phyloP scores from a whole-genome alignment of 1,140 invertebrate species.

The Cydia fagiglandana region DNA sequence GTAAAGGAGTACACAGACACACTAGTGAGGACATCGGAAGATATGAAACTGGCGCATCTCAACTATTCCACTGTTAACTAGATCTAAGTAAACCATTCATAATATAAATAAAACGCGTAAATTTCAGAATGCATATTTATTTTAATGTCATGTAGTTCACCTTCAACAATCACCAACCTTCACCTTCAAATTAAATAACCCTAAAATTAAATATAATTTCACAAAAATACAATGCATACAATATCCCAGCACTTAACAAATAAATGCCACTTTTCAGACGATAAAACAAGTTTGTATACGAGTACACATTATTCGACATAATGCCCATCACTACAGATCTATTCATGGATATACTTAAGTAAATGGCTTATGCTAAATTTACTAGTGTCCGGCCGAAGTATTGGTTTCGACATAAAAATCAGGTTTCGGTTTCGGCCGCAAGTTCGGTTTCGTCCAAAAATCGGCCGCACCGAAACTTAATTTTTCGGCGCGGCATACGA shows the following conservation, averaged over 20 bases:
- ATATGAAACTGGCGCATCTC: conserved; percentile 60
- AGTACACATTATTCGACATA: neutral
- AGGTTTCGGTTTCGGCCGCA: too few species aligned
- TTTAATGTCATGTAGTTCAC: conserved; percentile 34
- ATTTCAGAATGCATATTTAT: conserved; percentile 1
- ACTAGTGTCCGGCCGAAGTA: too few species aligned
- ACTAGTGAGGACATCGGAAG: conserved; percentile 66
- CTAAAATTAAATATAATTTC: neutral
- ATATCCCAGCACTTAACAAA: neutral
- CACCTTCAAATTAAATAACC: neutral
- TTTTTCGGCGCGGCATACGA: too few species aligned
- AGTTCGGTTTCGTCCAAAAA: too few species aligned
- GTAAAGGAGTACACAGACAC: conserved; percentile 68
- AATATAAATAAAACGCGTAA: conserved; percentile 20
- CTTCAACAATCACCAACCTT: neutral
- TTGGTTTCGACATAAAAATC: too few species aligned
- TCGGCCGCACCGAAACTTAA: too few species aligned
- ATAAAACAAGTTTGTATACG: neutral
- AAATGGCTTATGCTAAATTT: neutral
- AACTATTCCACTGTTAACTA: conserved; percentile 38
- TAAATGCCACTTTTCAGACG: neutral
- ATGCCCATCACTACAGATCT: neutral
- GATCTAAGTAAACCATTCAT: conserved; percentile 32
- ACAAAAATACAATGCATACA: neutral
- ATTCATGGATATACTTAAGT: neutral